phyloP scores from a whole-genome alignment of 2,888 invertebrate genomes.

The Ashinkailepas kermadecensis region DNA sequence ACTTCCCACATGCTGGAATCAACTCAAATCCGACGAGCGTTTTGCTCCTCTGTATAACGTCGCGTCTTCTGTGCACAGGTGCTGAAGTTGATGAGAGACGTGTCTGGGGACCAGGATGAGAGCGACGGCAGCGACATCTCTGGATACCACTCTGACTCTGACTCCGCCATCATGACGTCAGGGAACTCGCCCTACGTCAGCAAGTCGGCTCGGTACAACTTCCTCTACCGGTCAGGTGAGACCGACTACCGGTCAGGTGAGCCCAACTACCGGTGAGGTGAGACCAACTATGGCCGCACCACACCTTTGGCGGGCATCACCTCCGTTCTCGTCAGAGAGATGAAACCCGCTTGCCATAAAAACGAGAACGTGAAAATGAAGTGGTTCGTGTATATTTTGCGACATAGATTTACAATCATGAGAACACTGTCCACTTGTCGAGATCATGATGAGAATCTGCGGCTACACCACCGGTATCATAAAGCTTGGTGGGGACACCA shows the following conservation, averaged over 20 bases:
- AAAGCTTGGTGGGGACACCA: too few species aligned
- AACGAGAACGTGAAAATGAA: too few species aligned
- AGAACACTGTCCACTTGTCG: too few species aligned
- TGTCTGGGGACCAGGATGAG: constrained; percentile 42
- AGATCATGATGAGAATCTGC: too few species aligned
- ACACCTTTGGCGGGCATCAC: too few species aligned
- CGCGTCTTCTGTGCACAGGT: constrained; percentile 47
- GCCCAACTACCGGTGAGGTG: constrained; percentile 44
- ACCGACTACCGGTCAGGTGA: constrained; percentile 42
- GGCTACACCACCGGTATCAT: too few species aligned
- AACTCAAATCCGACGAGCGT: too few species aligned
- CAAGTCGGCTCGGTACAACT: constrained; percentile 46
- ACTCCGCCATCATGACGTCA: constrained; percentile 49
- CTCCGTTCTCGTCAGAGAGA: too few species aligned
- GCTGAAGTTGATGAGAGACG: constrained; percentile 62
- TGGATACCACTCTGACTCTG: constrained; percentile 76
- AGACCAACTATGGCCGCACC: background rate
- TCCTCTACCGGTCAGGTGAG: constrained; percentile 46
- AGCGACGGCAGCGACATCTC: constrained; percentile 57
- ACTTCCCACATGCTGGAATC: too few species aligned
- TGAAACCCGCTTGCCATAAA: background rate
- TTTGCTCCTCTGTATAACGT: too few species aligned
- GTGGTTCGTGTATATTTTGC: too few species aligned
- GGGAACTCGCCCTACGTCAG: constrained; percentile 47
- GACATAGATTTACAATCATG: too few species aligned